Evolutionary conservation across 2,113 vertebrate species (phyloP), one percentile per base, ranked within the genome.

Genomic region (Opisthocomus hoazin): DNA sequence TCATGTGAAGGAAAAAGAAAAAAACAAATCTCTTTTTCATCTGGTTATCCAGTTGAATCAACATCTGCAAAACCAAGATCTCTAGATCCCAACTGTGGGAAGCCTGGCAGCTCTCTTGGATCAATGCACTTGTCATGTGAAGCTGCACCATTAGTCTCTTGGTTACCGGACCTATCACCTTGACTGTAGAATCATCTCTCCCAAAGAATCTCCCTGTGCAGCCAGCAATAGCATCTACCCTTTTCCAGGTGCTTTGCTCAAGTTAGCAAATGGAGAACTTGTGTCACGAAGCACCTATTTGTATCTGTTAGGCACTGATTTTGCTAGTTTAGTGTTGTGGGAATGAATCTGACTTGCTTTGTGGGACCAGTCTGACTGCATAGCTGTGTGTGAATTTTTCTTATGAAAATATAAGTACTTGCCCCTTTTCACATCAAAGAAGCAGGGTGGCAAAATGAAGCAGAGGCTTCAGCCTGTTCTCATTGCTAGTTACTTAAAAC

Each of bases 351-450:
- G 51, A 41, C 10, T 75, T 1, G 0, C 5, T 36, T 12, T 46
- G 34, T 83, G 11, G 39, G 51, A 76, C 36, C 34, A 58, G 6
- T 6, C 78, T 46, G 41, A 41, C 46, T 66, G 9, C 23, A 37
- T 5, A 54, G 39, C 8, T 37, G 15, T 1, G 0, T 51, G 13
- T 68, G 17, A 5, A 14, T n/a, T 93, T 74, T 85, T 83, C 5
- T 64, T 39, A 17, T 12, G 19, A 53, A 57, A 78, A 78, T 77
- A 8, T 6, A 65, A 53, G 15, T 39, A 26, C 13, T n/a, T 8
- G 2, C 5, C 4, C 3, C 13, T 36, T 65, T 73, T 57, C 0
- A 0, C 15, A 27, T 39, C 23, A 64, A 65, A 89, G 77, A 63
- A 50, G 8, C 12, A 58, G 37, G 5, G 23, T 23, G 68, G 17